Conservation (phyloP, 2,797 vertebrate species). For the Chaetodon trifasciatus region DNA sequence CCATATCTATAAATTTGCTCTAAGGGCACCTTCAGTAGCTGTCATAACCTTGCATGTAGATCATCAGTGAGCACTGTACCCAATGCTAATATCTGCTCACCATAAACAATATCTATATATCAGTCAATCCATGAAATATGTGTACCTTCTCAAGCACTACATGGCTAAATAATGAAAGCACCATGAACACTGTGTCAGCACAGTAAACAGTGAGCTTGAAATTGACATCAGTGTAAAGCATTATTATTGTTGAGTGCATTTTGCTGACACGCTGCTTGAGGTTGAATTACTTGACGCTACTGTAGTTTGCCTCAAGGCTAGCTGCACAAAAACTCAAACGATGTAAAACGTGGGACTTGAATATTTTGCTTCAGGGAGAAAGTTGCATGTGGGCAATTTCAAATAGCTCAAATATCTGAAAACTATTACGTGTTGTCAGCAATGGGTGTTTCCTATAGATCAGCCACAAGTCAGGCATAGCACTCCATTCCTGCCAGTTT, state of each 20-base stretch:
- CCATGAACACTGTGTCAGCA: slow-evolving; percentile 52
- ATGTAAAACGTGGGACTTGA: slow-evolving; percentile 13
- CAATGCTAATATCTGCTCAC: slow-evolving; percentile 60
- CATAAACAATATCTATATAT: slow-evolving; percentile 63
- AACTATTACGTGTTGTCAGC: slow-evolving; percentile 23
- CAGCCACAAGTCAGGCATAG: slow-evolving; percentile 9
- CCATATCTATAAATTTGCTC: slow-evolving; percentile 70
- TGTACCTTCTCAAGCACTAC: slow-evolving; percentile 36
- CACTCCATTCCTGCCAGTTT: neutral
- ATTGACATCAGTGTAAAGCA: slow-evolving; percentile 53
- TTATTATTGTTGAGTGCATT: slow-evolving; percentile 62
- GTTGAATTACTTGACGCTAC: slow-evolving; percentile 55
- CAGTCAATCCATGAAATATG: slow-evolving; percentile 64
- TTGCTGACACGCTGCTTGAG: slow-evolving; percentile 59
- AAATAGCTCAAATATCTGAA: slow-evolving; percentile 17
- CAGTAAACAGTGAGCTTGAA: slow-evolving; percentile 44
- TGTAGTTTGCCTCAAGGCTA: slow-evolving; percentile 41
- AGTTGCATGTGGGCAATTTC: slow-evolving; percentile 31
- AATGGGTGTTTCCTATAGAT: slow-evolving; percentile 9
- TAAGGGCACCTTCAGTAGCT: slow-evolving; percentile 72
- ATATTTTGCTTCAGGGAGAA: slow-evolving; percentile 40
- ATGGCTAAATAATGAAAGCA: slow-evolving; percentile 51
- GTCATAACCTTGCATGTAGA: slow-evolving; percentile 55
- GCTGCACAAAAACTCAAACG: slow-evolving; percentile 10
- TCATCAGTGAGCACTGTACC: slow-evolving; percentile 46